Evolutionary conservation across 2,797 vertebrate genomes (phyloP), one percentile per base, ranked within the genome.

Genomic region (Fringilla coelebs): DNA sequence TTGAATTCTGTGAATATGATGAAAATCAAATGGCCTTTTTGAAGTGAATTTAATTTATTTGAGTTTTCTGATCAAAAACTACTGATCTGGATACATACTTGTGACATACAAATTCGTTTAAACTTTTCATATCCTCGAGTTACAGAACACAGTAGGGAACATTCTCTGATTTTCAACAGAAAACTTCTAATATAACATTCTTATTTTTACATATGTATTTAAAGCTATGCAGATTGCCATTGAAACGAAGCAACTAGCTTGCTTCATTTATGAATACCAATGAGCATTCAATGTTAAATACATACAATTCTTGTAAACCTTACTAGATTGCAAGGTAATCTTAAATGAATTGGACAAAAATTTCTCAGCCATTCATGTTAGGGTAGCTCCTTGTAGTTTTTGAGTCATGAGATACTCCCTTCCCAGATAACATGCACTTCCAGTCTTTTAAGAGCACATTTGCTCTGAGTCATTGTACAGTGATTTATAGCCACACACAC

Each of bases 1-100:
- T 25, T 78, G 43, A 10, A 41, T 62, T 90, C 65, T 75, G 6
- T 73, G 17, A 60, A 84, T 86, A 76, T 38, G 7, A 58, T 81
- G 63, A 84, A 90, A 88, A 88, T 84, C 21, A 55, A 90, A 67
- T 38, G 8, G 46, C 10, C 29, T 91, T 94, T 96, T 88, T 88
- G 83, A 94, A 94, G 85, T 52, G 40, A 66, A 31, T 91, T 90
- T 86, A 90, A 88, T 94, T 91, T 93, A 52, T 94, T 88, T 79
- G 68, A 79, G 24, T 75, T 86, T 90, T 10, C 40, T 70, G 51
- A 94, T 91, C 62, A 95, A 82, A 95, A 91, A 19, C 31, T 73
- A 66, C 45, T 90, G 70, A 66, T 75, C 48, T 95, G 88, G 48
- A n/a, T 70, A 70, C 73, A 93, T 88, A 72, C 34, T 93, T 94